Percentiles rank a stretch among this genome's conserved stretches.
Conservation (phyloP, 2,888 invertebrate genomes). For the Sycophila texana region DNA sequence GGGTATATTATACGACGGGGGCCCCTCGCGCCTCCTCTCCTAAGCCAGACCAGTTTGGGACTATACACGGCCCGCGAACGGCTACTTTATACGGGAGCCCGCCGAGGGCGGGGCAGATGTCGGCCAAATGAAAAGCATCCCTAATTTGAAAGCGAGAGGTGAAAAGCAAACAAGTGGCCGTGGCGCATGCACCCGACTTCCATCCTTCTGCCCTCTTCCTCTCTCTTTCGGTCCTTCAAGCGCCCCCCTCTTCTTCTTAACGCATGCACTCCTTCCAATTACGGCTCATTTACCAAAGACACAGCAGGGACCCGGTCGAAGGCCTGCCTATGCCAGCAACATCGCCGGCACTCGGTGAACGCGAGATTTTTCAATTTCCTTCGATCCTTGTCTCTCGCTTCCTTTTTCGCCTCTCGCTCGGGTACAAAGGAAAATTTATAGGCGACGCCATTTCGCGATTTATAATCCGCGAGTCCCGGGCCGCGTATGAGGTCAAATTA, state of each 20-base stretch:
- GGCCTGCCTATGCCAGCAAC: background rate
- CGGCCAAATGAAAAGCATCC: slow-evolving; percentile 74
- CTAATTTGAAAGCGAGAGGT: slow-evolving; percentile 74
- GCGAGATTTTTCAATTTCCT: slow-evolving; percentile 54
- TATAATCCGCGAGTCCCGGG: slow-evolving; percentile 24
- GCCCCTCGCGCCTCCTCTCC: background rate
- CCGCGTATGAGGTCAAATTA: slow-evolving; percentile 43
- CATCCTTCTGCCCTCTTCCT: slow-evolving; percentile 47
- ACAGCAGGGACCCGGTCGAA: slow-evolving; percentile 53
- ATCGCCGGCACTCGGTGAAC: background rate
- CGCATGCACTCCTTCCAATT: slow-evolving; percentile 53
- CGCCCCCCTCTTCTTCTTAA: slow-evolving; percentile 42
- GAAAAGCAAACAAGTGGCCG: slow-evolving; percentile 72
- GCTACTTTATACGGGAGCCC: slow-evolving; percentile 70
- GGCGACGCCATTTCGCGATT: slow-evolving; percentile 26
- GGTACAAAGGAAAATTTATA: slow-evolving; percentile 45
- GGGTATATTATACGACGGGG: slow-evolving; percentile 17
- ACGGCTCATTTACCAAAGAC: slow-evolving; percentile 58
- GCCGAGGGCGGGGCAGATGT: slow-evolving; percentile 72
- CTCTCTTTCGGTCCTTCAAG: slow-evolving; percentile 27
- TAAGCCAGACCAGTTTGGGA: slow-evolving; percentile 64
- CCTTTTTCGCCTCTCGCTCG: background rate
- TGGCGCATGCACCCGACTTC: slow-evolving; percentile 57
- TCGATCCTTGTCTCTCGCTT: background rate
- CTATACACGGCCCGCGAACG: slow-evolving; percentile 2